Evolutionary conservation across 2,888 invertebrate species (phyloP).

Genomic region (Holacanthella duospinosa): DNA sequence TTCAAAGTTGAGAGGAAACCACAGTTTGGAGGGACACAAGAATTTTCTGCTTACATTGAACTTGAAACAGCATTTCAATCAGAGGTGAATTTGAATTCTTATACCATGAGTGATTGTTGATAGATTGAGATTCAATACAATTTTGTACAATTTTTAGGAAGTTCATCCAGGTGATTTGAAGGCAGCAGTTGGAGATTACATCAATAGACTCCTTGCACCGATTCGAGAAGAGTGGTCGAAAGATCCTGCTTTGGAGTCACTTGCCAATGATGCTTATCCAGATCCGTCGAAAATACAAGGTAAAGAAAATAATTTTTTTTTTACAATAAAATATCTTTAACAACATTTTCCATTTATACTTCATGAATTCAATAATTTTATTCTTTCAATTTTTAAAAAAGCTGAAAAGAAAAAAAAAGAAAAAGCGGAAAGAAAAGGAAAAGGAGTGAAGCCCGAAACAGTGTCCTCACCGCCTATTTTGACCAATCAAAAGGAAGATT

Average conservation of each 20-base stretch:
- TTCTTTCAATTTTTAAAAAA: not conserved
- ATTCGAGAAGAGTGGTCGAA: slow-evolving; percentile 60
- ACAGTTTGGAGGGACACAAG: slow-evolving; percentile 68
- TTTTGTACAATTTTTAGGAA: slow-evolving; percentile 45
- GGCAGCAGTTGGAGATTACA: slow-evolving; percentile 64
- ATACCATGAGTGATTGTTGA: too few relatives aligned
- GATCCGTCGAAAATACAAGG: slow-evolving; percentile 24
- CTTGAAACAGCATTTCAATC: slow-evolving; percentile 73
- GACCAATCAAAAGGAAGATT: too few relatives aligned
- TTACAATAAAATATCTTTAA: too few relatives aligned
- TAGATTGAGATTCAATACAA: not conserved
- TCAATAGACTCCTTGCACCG: slow-evolving; percentile 78
- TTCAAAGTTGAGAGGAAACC: slow-evolving; percentile 60
- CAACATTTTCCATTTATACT: too few relatives aligned
- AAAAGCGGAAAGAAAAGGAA: too few relatives aligned
- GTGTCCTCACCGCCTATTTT: too few relatives aligned
- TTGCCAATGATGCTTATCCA: slow-evolving; percentile 32
- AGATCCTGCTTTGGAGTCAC: slow-evolving; percentile 23
- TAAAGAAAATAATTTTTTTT: too few relatives aligned
- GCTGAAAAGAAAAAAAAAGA: not conserved
- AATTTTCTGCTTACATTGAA: slow-evolving; percentile 59
- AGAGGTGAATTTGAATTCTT: slow-evolving; percentile 16
- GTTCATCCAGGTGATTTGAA: slow-evolving; percentile 94
- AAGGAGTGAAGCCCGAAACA: too few relatives aligned
- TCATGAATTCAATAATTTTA: too few relatives aligned